These are phyloP conservation scores for Papilio demoleus DNA, from an alignment of 2,888 invertebrate genomes.

Conservation along the genomic window DNA sequence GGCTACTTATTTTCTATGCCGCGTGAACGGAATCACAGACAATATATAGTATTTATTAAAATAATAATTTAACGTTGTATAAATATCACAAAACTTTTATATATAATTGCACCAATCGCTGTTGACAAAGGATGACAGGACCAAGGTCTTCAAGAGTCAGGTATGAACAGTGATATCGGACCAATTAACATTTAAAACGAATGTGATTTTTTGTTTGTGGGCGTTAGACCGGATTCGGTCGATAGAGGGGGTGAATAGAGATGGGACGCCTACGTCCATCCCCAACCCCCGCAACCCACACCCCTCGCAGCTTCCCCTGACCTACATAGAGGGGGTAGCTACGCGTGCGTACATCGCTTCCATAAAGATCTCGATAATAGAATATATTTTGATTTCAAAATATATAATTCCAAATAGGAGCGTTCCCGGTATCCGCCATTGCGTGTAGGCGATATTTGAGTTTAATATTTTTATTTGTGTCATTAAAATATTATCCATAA, in stretches of 20 bases:
- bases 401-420: background rate
- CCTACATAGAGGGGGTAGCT: constrained; percentile 65
- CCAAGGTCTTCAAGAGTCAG: background rate
- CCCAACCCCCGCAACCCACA: constrained; percentile 47
- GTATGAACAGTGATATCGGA: background rate
- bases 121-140: background rate
- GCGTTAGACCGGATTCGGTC: constrained; percentile 57
- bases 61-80: too few species aligned
- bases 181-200: constrained; percentile 37
- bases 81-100: background rate
- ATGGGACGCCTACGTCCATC: constrained; percentile 60
- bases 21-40: too few species aligned
- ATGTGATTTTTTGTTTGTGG: constrained; percentile 58
- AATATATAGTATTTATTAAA: too few species aligned
- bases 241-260: constrained; percentile 62
- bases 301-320: constrained; percentile 69
- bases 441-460: background rate
- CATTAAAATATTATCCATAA: background rate
- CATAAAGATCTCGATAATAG: constrained; percentile 31
- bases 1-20: too few species aligned
- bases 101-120: background rate
- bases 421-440: constrained; percentile 13
- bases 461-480: background rate
- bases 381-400: constrained; percentile 41
- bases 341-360: constrained; percentile 55